Conservation (phyloP, 2,888 invertebrate genomes). For the Thecocarcelia acutangulata region DNA sequence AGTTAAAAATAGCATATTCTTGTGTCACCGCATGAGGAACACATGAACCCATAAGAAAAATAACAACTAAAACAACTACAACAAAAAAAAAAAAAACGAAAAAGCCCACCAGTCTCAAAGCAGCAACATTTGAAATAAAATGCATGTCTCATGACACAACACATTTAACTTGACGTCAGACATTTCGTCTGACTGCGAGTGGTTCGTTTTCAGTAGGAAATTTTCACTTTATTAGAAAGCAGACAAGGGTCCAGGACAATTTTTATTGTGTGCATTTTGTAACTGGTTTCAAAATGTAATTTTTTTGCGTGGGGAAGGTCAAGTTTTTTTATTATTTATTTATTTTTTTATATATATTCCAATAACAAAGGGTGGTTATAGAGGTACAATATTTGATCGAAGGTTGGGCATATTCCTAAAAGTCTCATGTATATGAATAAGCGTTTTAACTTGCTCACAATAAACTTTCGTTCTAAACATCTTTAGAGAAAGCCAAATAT, state of each 20-base stretch:
- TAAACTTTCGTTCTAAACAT: too few species aligned
- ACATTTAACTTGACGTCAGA: slow-evolving; percentile 17
- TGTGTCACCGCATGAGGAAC: slow-evolving; percentile 57
- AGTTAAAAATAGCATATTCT: slow-evolving; percentile 50
- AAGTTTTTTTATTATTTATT: too few species aligned
- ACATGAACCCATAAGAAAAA: slow-evolving; percentile 47
- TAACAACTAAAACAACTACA: not conserved
- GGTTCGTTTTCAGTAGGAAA: not conserved
- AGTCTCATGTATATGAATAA: too few species aligned
- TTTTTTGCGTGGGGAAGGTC: slow-evolving; percentile 41
- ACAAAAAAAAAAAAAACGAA: slow-evolving; percentile 6
- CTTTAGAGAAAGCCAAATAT: too few species aligned
- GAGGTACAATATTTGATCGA: too few species aligned
- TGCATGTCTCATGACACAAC: slow-evolving; percentile 16
- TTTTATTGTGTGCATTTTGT: slow-evolving; percentile 4
- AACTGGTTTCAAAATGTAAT: slow-evolving; percentile 4
- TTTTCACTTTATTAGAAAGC: not conserved
- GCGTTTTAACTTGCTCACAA: too few species aligned
- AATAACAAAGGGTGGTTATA: too few species aligned
- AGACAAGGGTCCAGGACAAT: not conserved
- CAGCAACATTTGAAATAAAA: slow-evolving; percentile 5
- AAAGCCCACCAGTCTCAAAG: slow-evolving; percentile 10
- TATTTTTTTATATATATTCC: too few species aligned
- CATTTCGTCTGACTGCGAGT: not conserved
- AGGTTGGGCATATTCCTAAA: too few species aligned